phyloP scores from a whole-genome alignment of 2,797 vertebrate species.

The Gorsachius magnificus region DNA sequence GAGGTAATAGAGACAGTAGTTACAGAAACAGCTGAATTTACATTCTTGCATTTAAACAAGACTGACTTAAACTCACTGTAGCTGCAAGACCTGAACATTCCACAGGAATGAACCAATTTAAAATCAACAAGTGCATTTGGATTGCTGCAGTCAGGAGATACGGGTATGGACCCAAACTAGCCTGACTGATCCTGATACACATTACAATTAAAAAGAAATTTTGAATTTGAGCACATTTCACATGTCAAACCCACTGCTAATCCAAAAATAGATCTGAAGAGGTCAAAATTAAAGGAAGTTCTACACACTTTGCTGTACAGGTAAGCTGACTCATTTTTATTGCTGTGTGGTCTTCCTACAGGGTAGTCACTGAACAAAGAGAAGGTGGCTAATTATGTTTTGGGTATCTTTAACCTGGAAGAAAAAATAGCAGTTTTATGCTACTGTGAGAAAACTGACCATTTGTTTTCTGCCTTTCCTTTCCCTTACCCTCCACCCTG shows the following conservation, averaged over 20 bases:
- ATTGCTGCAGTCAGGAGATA: not conserved
- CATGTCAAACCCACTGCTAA: not conserved
- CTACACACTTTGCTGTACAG: not conserved
- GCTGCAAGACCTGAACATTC: not conserved
- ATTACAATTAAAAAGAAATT: not conserved
- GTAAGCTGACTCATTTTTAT: not conserved
- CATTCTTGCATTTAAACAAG: not conserved
- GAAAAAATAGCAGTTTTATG: not conserved
- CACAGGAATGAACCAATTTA: not conserved
- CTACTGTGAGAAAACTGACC: not conserved
- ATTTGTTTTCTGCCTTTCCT: not conserved
- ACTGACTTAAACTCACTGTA: not conserved
- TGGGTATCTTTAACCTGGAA: not conserved
- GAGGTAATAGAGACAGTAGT: not conserved
- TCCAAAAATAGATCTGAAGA: not conserved
- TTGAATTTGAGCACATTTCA: not conserved
- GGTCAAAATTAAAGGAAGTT: not conserved
- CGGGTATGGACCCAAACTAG: not conserved
- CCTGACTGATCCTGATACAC: not conserved
- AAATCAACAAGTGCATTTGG: not conserved
- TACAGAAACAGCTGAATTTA: not conserved
- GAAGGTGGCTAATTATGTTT: not conserved
- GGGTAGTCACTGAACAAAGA: not conserved
- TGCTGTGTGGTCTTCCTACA: not conserved
- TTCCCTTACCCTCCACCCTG: not conserved